Conservation (phyloP, 2,797 vertebrate species). For the Cossypha niveicapilla region DNA sequence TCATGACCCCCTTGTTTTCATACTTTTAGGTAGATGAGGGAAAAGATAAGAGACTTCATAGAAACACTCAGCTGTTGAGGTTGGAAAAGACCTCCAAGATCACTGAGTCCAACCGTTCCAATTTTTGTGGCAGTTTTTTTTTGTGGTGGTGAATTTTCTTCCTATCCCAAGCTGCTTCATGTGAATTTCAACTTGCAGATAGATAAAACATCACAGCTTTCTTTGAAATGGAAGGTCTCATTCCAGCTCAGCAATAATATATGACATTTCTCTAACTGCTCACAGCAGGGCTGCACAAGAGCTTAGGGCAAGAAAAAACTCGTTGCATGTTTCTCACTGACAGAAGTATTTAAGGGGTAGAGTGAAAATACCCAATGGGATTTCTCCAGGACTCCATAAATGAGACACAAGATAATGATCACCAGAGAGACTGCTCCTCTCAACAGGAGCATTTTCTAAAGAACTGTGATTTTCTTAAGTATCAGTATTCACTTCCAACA, state of each 20-base stretch:
- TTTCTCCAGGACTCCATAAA: not conserved
- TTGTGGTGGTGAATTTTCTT: not conserved
- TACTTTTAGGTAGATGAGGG: not conserved
- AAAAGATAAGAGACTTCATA: not conserved
- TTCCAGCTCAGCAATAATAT: not conserved
- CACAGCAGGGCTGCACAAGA: slow-evolving; percentile 1
- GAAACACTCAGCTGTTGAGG: not conserved
- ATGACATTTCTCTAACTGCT: not conserved
- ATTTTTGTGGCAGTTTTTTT: not conserved
- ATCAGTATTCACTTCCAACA: not conserved
- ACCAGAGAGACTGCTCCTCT: not conserved
- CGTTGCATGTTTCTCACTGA: not conserved
- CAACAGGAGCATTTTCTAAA: not conserved
- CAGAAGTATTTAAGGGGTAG: not conserved
- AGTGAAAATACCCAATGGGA: not conserved
- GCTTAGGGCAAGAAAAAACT: slow-evolving; percentile 2
- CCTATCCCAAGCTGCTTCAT: not conserved
- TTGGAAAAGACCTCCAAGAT: not conserved
- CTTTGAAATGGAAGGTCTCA: not conserved
- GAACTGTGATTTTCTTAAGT: not conserved
- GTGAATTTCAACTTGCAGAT: not conserved
- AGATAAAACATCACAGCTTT: not conserved
- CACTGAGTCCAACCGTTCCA: not conserved
- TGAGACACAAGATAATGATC: not conserved
- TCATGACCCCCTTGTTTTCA: not conserved